phyloP scores from a whole-genome alignment of 2,888 invertebrate species.

The Noctua janthe region DNA sequence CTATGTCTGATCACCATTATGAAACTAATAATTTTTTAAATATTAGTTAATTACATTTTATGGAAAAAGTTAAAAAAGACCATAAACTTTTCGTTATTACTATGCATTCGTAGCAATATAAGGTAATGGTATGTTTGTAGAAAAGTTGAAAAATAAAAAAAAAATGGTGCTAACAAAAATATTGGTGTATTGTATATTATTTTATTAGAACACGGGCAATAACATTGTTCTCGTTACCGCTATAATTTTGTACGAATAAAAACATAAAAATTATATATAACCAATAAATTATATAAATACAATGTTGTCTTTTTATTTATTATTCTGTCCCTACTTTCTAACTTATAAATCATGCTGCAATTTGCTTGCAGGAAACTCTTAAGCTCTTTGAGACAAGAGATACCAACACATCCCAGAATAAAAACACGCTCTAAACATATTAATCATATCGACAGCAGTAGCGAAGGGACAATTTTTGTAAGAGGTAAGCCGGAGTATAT shows the following conservation, averaged over 20 bases:
- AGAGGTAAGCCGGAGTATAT: too few species aligned
- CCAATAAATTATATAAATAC: conserved; percentile 84
- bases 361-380: background rate
- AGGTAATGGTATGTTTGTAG: conserved; percentile 87
- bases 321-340: conserved; percentile 2
- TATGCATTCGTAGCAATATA: conserved; percentile 85
- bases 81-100: conserved; percentile 81
- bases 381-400: background rate
- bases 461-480: too few species aligned
- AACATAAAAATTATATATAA: conserved; percentile 79
- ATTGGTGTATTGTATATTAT: conserved; percentile 86
- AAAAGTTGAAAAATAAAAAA: conserved; percentile 78
- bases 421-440: background rate
- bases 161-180: conserved; percentile 89
- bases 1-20: conserved; percentile 79
- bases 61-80: conserved; percentile 82
- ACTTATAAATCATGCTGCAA: background rate
- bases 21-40: conserved; percentile 76
- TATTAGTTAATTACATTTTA: conserved; percentile 77
- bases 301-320: conserved; percentile 48
- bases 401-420: too few species aligned
- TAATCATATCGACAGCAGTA: too few species aligned
- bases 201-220: conserved; percentile 84
- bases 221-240: conserved; percentile 83
- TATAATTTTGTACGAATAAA: conserved; percentile 87